Evolutionary conservation across 2,797 vertebrate genomes (phyloP), one percentile per base, ranked within the genome.

Genomic region (Catamblyrhynchus diadema): DNA sequence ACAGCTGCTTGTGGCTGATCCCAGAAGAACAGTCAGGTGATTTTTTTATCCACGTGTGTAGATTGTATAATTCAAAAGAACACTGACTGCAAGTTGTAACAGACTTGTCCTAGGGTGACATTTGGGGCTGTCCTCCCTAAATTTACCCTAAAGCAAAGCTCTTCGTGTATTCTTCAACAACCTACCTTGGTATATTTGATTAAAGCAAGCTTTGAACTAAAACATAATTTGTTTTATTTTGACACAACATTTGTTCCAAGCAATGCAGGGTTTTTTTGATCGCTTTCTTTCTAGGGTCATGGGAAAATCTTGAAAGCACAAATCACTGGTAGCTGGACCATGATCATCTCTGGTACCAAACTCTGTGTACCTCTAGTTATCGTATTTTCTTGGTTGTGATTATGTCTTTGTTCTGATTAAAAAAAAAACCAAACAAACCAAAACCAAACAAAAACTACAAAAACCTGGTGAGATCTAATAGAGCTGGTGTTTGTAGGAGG

Each of bases 351-450:
- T 80, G 18, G 33, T 62, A 47, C 32, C 11, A 7, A 64, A 33
- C 5, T 47, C 20, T 72, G 0, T 2, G 0, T 72, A 39, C 35
- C 13, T 69, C 25, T 41, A 8, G 30, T 11, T 30, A 24, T 0
- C 4, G 5, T 39, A 3, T 35, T 45, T 62, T 78, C 64, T 65
- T 21, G 4, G 2, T 53, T 70, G 14, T n/a, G 9, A 71, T 54
- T 75, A 14, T 74, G 7, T 25, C 16, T 77, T 57, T 65, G 4
- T 48, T 82, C 33, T 53, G 4, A 18, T 72, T 23, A 6, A 16
- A 35, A 35, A 66, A 25, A 20, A 21, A 21, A 53, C 12, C 24
- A 27, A 53, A 8, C 18, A 48, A 48, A 53, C 18, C 30, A 23
- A 48, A 22, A 32, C 41, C 9, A 56, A 24, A 24, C 7, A 20